Evolutionary conservation across 1,140 invertebrate species (phyloP).

Genomic region (Rhopalosiphum maidis): DNA sequence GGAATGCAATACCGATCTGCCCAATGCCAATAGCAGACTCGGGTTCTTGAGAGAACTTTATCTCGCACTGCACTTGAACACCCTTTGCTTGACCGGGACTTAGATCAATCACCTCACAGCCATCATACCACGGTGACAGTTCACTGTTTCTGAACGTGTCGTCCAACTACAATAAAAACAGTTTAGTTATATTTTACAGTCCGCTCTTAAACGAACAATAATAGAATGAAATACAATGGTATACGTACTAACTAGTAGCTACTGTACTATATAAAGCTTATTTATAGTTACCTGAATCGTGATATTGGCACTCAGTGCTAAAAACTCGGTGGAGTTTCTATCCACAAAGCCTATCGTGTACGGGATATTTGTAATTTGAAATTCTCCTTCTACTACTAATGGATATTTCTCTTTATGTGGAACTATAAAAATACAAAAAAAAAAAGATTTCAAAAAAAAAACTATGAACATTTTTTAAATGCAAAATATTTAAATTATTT

Average conservation of each 20-base stretch:
- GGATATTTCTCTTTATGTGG: slow-evolving; percentile 25
- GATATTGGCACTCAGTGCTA: slow-evolving; percentile 33
- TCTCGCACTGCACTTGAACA: slow-evolving; percentile 47
- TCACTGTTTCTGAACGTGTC: slow-evolving; percentile 52
- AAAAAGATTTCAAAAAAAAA: neutral
- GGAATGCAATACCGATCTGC: slow-evolving; percentile 63
- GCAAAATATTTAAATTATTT: neutral
- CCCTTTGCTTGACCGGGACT: slow-evolving; percentile 38
- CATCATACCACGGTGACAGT: slow-evolving; percentile 47
- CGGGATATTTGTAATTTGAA: slow-evolving; percentile 45
- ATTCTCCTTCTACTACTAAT: slow-evolving; percentile 53
- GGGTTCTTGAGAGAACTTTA: slow-evolving; percentile 56
- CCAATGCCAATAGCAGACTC: slow-evolving; percentile 59
- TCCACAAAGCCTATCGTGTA: slow-evolving; percentile 38
- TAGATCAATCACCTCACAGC: slow-evolving; percentile 47
- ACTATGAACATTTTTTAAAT: neutral
- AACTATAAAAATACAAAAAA: neutral
- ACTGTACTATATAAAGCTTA: neutral
- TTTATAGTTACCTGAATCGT: slow-evolving; percentile 33
- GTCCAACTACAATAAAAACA: slow-evolving; percentile 37
- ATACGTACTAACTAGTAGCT: neutral
- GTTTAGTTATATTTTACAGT: neutral
- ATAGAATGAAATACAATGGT: neutral
- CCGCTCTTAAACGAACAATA: neutral
- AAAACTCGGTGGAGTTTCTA: slow-evolving; percentile 46